These are phyloP conservation scores for Cryptotis parvus DNA, from an alignment of 2,113 vertebrate genomes.

Conservation along the genomic window DNA sequence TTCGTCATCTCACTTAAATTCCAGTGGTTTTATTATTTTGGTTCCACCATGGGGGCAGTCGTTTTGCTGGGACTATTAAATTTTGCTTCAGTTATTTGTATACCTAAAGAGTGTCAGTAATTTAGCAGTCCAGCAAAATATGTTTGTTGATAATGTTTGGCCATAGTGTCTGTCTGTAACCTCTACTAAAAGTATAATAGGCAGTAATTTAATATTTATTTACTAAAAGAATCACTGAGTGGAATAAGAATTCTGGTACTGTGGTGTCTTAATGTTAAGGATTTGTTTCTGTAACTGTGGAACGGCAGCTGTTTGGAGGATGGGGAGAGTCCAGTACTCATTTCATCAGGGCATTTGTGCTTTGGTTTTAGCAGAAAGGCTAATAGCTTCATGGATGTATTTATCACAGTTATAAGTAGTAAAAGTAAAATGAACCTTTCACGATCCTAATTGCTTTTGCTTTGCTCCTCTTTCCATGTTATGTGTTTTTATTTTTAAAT, in stretches of 20 bases:
- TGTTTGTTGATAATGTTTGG: background rate
- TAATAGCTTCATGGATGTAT: slow-evolving; percentile 70
- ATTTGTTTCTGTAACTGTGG: slow-evolving; percentile 16
- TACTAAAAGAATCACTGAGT: slow-evolving; percentile 18
- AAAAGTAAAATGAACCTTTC: slow-evolving; percentile 82
- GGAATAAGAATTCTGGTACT: background rate
- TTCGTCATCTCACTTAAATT: background rate
- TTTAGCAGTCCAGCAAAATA: background rate
- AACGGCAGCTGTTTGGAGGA: background rate
- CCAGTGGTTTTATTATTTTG: background rate
- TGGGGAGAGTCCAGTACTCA: background rate
- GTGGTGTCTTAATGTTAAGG: background rate
- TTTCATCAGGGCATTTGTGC: slow-evolving; percentile 40
- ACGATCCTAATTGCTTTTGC: slow-evolving; percentile 82
- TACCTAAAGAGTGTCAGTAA: background rate
- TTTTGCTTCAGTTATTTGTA: slow-evolving; percentile 4
- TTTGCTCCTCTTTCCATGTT: slow-evolving; percentile 54
- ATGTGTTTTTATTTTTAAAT: slow-evolving; percentile 79
- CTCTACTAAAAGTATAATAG: too few relatives aligned
- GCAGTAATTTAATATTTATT: background rate
- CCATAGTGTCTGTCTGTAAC: background rate
- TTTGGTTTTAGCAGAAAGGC: slow-evolving; percentile 44
- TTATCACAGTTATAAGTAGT: slow-evolving; percentile 72
- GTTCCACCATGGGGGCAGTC: background rate
- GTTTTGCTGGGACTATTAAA: slow-evolving; percentile 9